These are phyloP conservation scores for Spinus pinus DNA, from an alignment of 2,797 vertebrate species.

Conservation along the genomic window DNA sequence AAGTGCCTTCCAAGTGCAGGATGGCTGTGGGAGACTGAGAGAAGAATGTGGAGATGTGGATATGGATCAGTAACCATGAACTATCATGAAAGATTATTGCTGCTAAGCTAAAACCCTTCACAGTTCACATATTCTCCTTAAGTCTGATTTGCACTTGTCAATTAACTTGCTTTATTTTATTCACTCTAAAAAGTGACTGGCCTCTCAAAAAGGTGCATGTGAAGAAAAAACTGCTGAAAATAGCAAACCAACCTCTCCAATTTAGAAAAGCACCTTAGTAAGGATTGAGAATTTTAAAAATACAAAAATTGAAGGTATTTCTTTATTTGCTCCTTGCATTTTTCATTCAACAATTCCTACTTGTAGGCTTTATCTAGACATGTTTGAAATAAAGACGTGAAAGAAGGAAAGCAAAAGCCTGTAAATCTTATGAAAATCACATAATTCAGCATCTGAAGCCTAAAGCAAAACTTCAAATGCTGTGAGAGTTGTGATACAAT, in stretches of 20 bases:
- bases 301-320: neutral
- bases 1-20: neutral
- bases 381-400: neutral
- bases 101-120: neutral
- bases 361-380: neutral
- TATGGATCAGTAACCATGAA: neutral
- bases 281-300: neutral
- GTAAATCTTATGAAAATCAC: neutral
- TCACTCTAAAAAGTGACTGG: neutral
- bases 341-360: neutral
- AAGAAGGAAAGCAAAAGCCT: neutral
- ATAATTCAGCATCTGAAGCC: neutral
- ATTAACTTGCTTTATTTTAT: neutral
- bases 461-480: neutral
- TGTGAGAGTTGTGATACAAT: neutral
- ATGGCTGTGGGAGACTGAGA: neutral
- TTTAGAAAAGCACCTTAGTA: neutral
- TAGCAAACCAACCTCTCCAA: neutral
- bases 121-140: neutral
- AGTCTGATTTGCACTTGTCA: neutral
- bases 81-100: neutral
- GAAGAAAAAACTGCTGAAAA: neutral
- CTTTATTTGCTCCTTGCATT: neutral
- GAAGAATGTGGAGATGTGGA: neutral
- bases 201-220: neutral